These are phyloP conservation scores for Drosophila nigromelanica DNA, from an alignment of 1,140 invertebrate genomes.

Conservation along the genomic window DNA sequence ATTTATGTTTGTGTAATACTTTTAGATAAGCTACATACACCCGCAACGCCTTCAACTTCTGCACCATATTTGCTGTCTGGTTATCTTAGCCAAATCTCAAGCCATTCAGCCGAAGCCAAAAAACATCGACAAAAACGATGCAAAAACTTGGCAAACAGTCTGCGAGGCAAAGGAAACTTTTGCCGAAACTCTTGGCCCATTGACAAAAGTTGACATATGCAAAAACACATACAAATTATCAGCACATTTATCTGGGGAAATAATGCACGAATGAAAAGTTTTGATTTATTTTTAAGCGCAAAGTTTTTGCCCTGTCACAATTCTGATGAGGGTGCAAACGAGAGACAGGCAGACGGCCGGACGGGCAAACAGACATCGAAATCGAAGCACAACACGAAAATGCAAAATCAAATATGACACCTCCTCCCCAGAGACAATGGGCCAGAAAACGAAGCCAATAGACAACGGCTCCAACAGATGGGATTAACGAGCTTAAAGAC, in stretches of 20 bases:
- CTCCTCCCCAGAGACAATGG: constrained; percentile 14
- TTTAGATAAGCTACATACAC: constrained; percentile 23
- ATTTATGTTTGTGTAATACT: constrained; percentile 2
- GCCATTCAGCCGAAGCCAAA: constrained; percentile 2
- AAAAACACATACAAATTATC: constrained; percentile 57
- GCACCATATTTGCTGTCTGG: constrained; percentile 2
- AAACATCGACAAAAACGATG: constrained; percentile 44
- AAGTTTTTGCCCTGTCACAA: constrained; percentile 52
- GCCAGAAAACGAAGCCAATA: constrained; percentile 46
- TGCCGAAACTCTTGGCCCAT: constrained; percentile 45
- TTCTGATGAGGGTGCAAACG: constrained; percentile 49
- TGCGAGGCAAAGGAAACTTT: constrained; percentile 37
- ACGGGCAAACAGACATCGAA: constrained; percentile 24
- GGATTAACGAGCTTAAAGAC: constrained; percentile 41
- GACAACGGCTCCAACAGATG: constrained; percentile 16
- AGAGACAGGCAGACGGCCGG: no score
- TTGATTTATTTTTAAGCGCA: constrained; percentile 59
- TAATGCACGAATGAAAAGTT: constrained; percentile 58
- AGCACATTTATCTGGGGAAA: constrained; percentile 59
- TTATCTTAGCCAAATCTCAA: constrained; percentile 35
- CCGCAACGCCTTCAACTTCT: background rate
- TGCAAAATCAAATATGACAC: constrained; percentile 50
- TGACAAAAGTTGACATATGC: constrained; percentile 60
- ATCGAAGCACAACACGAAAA: constrained; percentile 39
- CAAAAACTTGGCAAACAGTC: constrained; percentile 50